phyloP scores from a whole-genome alignment of 2,888 invertebrate genomes.

The Cotesia congregata region DNA sequence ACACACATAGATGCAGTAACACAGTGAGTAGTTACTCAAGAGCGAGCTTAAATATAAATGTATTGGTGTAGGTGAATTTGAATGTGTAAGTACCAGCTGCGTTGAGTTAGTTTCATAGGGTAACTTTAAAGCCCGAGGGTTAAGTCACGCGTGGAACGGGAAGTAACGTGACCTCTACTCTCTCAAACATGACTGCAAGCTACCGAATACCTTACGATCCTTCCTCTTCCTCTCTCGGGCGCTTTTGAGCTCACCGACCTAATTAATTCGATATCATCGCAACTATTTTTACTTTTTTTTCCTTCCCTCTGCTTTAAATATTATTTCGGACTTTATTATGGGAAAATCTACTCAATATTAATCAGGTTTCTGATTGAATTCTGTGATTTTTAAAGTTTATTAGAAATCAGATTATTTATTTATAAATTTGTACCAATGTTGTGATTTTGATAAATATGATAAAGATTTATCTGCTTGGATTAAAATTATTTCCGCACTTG shows the following conservation, averaged over 20 bases:
- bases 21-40: neutral
- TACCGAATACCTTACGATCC: slow-evolving; percentile 65
- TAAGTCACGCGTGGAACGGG: slow-evolving; percentile 37
- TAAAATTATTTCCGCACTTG: too few species aligned
- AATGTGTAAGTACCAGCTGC: slow-evolving; percentile 28
- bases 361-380: too few species aligned
- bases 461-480: too few species aligned
- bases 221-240: slow-evolving; percentile 51
- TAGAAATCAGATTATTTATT: too few species aligned
- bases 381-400: too few species aligned
- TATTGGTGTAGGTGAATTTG: slow-evolving; percentile 1
- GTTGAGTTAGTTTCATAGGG: slow-evolving; percentile 32
- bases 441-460: too few species aligned
- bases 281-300: slow-evolving; percentile 3
- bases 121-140: slow-evolving; percentile 46
- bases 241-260: slow-evolving; percentile 60
- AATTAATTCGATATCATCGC: slow-evolving; percentile 63
- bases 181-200: slow-evolving; percentile 49
- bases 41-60: neutral
- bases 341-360: too few species aligned
- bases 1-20: slow-evolving; percentile 1
- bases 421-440: too few species aligned
- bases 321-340: too few species aligned
- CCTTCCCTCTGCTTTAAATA: too few species aligned
- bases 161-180: slow-evolving; percentile 26